These are phyloP conservation scores for Bombus impatiens DNA, from an alignment of 1,140 invertebrate genomes.

Conservation along the genomic window DNA sequence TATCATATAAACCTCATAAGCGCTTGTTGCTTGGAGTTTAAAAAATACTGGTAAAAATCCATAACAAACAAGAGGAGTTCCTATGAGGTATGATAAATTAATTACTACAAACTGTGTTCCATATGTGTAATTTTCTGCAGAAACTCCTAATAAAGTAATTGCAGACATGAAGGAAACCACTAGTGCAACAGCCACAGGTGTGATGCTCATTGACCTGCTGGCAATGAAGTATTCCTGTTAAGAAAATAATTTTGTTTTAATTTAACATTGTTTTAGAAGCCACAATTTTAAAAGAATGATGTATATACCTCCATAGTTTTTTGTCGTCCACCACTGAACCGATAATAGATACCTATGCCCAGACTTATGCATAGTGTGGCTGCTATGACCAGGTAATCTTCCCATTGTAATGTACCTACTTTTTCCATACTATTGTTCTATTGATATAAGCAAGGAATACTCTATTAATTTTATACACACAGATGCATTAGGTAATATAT, in stretches of 20 bases:
- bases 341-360: conserved; percentile 90
- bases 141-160: conserved; percentile 94
- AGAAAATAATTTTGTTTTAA: conserved; percentile 20
- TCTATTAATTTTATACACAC: background rate
- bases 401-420: conserved; percentile 71
- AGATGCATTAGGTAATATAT: background rate
- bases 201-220: conserved; percentile 89
- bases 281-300: background rate
- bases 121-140: conserved; percentile 92
- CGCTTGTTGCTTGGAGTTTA: conserved; percentile 91
- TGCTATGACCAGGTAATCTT: conserved; percentile 87
- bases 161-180: conserved; percentile 98
- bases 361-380: conserved; percentile 86
- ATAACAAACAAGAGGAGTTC: conserved; percentile 90
- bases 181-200: conserved; percentile 92
- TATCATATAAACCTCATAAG: conserved; percentile 88
- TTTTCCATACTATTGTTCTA: conserved; percentile 48
- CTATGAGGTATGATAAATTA: conserved; percentile 91
- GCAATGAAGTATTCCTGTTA: conserved; percentile 92
- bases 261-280: background rate
- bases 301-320: conserved; percentile 89
- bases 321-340: conserved; percentile 93
- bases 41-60: conserved; percentile 95
- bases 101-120: conserved; percentile 93
- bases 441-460: background rate